Conservation (phyloP, 2,888 invertebrate genomes). For the Pyrochroa serraticornis region DNA sequence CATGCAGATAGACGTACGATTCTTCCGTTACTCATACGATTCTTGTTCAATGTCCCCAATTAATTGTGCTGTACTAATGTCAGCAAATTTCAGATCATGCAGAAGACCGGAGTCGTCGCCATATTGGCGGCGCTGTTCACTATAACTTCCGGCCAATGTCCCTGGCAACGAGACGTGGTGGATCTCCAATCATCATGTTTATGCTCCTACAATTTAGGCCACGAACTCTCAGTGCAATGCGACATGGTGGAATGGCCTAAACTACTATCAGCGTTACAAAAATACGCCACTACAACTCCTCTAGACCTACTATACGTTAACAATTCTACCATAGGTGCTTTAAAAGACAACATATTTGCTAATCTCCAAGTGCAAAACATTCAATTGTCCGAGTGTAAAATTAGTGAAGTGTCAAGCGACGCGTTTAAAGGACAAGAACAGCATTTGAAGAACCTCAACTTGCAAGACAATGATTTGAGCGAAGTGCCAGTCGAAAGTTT, state of each 20-base stretch:
- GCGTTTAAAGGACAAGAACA: conserved; percentile 86
- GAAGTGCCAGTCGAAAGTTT: conserved; percentile 80
- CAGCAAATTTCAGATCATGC: conserved; percentile 51
- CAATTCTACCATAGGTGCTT: conserved; percentile 77
- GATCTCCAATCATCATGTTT: conserved; percentile 84
- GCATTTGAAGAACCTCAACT: conserved; percentile 80
- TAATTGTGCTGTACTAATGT: not conserved
- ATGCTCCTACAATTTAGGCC: conserved; percentile 85
- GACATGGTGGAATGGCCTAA: conserved; percentile 84
- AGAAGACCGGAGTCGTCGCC: conserved; percentile 42
- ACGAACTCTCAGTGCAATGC: conserved; percentile 87
- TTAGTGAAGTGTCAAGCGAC: conserved; percentile 70
- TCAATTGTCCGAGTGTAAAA: conserved; percentile 83
- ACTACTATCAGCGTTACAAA: conserved; percentile 75
- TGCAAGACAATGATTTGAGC: conserved; percentile 81
- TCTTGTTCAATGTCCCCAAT: not conserved
- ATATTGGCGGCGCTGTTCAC: conserved; percentile 43
- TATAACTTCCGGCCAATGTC: conserved; percentile 71
- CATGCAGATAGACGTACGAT: conserved; percentile 11
- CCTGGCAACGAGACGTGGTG: conserved; percentile 78
- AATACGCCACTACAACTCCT: conserved; percentile 69
- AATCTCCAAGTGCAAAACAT: conserved; percentile 79
- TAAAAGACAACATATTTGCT: conserved; percentile 71
- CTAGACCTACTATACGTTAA: conserved; percentile 88
- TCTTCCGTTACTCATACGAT: conserved; percentile 10